Evolutionary conservation across 2,113 vertebrate genomes (phyloP), one percentile per base, ranked within the genome.

Genomic region (Gymnogyps californianus): DNA sequence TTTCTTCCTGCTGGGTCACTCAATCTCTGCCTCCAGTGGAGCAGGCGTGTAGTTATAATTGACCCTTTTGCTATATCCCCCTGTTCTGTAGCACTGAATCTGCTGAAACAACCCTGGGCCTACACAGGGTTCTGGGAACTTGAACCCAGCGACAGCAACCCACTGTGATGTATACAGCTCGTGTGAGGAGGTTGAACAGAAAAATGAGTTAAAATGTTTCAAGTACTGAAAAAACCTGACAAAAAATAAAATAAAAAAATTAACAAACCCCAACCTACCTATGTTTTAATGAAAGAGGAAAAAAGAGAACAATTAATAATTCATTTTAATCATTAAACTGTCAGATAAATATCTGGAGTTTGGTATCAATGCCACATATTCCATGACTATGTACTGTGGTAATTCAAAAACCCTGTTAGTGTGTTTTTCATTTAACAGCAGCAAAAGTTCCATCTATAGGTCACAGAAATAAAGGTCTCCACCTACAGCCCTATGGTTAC

Each of bases 1-100:
- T 91, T 70, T 91, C 26, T 91, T 82, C 81, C 89, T 72, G 70
- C 70, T 89, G 81, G 46, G 78, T 87, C 69, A 40, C 54, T 89
- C 89, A 65, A 66, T 83, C 87, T 80, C 62, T 90, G 70, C 25
- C 66, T 74, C 54, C 87, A 90, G 64, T 46, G 55, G 46, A 82
- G 62, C 40, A n/a, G 57, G 22, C 5, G 0, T 61, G 66, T 9
- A 47, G 74, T 72, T 87, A 49, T 62, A 87, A 80, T 28, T 62
- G 54, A 93, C 58, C 49, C 40, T 79, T 29, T 20, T 70, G 49
- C 54, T 58, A 2, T 16, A 61, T 79, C 57, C 54, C 87, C 58
- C 87, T 54, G 87, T 51, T 51, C 58, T 76, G 61, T 31, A 84
- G 77, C 69, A 71, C 22, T 38, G 54, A 91, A 57, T 21, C 74